Conservation (phyloP, 1,140 invertebrate genomes). For the Centruroides vittatus region DNA sequence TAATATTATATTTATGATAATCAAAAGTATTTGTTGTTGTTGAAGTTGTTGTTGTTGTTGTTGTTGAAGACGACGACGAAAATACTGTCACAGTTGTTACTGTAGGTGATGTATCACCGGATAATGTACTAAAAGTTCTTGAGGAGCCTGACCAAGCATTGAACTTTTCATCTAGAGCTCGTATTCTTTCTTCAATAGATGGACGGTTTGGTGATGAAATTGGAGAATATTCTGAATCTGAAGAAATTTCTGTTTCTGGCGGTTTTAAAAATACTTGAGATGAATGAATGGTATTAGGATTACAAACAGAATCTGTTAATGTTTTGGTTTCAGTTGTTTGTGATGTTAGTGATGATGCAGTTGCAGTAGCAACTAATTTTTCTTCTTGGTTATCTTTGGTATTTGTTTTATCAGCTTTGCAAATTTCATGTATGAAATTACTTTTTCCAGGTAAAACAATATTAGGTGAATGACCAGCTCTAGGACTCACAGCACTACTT, state of each 20-base stretch:
- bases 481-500: constrained; percentile 13
- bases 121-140: constrained; percentile 13
- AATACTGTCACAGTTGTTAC: constrained; percentile 5
- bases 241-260: constrained; percentile 18
- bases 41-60: constrained; percentile 22
- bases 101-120: constrained; percentile 12
- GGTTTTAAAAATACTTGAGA: constrained; percentile 1
- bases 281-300: constrained; percentile 9
- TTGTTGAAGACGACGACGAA: constrained; percentile 1
- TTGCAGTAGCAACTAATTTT: constrained; percentile 6
- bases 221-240: constrained; percentile 29
- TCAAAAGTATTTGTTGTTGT: constrained; percentile 9
- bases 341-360: constrained; percentile 3
- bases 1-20: constrained; percentile 40
- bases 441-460: background rate
- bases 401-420: constrained; percentile 3
- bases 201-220: constrained; percentile 25
- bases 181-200: constrained; percentile 68
- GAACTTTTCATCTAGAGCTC: constrained; percentile 78
- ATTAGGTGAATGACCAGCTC: constrained; percentile 11
- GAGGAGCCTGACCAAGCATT: constrained; percentile 57
- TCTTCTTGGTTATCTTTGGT: constrained; percentile 3
- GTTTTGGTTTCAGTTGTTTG: constrained; percentile 1
- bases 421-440: constrained; percentile 5
- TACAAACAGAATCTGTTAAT: constrained; percentile 1